phyloP scores from a whole-genome alignment of 2,797 vertebrate species.

The Hippoglossus hippoglossus region DNA sequence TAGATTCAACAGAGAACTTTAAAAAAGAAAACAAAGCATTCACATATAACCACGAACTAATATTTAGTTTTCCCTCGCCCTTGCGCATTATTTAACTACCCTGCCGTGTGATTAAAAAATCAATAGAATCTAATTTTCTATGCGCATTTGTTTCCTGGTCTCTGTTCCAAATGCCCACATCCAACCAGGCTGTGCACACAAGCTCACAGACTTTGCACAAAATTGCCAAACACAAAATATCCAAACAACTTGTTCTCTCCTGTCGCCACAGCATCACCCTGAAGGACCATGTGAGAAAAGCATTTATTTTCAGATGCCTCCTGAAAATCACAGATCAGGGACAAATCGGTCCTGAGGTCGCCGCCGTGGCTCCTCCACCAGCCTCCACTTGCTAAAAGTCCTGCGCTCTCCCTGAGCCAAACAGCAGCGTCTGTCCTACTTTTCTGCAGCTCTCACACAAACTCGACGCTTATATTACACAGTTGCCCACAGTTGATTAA shows the following conservation, averaged over 20 bases:
- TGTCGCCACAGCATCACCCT: conserved; percentile 1
- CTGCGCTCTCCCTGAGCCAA: conserved; percentile 36
- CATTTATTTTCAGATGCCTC: conserved; percentile 12
- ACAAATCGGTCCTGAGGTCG: neutral
- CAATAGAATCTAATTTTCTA: conserved; percentile 16
- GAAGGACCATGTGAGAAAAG: neutral
- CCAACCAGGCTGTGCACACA: neutral
- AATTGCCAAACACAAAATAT: conserved; percentile 35
- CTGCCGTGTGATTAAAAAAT: conserved; percentile 9
- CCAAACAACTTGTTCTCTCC: conserved; percentile 8
- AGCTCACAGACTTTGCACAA: conserved; percentile 22
- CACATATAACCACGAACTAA: neutral
- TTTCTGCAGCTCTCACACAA: conserved; percentile 23
- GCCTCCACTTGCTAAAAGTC: conserved; percentile 24
- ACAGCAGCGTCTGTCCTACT: conserved; percentile 53
- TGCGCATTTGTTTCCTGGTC: neutral
- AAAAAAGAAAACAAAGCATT: neutral
- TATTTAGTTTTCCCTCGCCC: neutral
- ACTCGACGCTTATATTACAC: neutral
- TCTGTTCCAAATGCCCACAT: conserved; percentile 20
- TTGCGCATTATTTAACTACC: conserved; percentile 3
- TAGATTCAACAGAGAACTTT: neutral
- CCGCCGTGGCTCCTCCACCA: conserved; percentile 5
- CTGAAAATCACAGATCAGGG: conserved; percentile 1
- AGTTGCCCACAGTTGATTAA: conserved; percentile 20